Percentiles rank a stretch among this genome's conserved stretches.
phyloP scores from a whole-genome alignment of 2,888 invertebrate species.

The Cerastis rubricosa region DNA sequence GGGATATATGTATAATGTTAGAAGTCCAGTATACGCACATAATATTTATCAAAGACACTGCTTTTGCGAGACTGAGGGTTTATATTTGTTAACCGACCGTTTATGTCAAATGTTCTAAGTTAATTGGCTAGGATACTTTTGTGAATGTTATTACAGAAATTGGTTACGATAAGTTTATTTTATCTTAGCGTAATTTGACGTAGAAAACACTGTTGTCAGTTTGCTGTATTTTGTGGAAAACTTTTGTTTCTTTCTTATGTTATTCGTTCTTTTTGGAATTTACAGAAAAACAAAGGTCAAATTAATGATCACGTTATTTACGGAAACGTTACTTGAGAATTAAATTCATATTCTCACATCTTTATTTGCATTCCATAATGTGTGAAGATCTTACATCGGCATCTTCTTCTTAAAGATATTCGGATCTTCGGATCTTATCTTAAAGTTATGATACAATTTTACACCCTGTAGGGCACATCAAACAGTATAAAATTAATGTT shows the following conservation, averaged over 20 bases:
- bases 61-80: neutral
- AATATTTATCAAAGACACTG: neutral
- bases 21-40: neutral
- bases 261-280: neutral
- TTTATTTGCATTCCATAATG: no score
- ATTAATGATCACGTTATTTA: neutral
- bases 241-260: neutral
- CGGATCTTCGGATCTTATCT: no score
- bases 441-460: no score
- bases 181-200: neutral
- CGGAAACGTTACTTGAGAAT: neutral
- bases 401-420: no score
- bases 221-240: neutral
- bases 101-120: conserved; percentile 2
- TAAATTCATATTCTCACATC: no score
- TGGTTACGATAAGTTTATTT: conserved; percentile 6
- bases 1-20: neutral
- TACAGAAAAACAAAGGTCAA: neutral
- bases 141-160: neutral
- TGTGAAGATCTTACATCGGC: no score
- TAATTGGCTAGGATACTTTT: conserved; percentile 4
- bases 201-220: neutral
- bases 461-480: no score
- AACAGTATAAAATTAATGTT: no score
- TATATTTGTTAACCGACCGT: neutral